Base-by-base conservation (phyloP, 2,888 invertebrate genomes). In the Diploptera punctata region DNA sequence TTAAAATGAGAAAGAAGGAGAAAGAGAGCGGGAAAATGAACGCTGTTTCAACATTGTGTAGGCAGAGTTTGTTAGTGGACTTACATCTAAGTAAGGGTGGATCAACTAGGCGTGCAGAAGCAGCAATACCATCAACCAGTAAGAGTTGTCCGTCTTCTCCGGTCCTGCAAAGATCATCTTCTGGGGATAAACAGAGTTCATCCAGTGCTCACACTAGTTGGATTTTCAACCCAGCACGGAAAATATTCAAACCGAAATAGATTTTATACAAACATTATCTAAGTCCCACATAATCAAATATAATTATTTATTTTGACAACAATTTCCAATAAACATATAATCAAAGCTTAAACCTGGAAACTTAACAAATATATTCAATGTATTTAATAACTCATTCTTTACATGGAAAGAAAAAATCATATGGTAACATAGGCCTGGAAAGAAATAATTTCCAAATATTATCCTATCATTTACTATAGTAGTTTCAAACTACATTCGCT, bases 1-100 rank as follows among this genome's bases (percentile, higher is more conserved):
- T 87, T 0, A 86, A 86, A 78, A 82, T 87, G 80, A 80, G 87
- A 74, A 82, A 81, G 67, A 83, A 81, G 68, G 81, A 84, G 2
- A 79, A 78, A 70, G 81, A 80, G 74, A 78, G 78, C 57, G 76
- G 77, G 33, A 85, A 83, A 78, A 84, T 86, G 78, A 89, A 89
- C 70, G 89, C 91, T 0, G 87, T 93, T 0, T 89, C 92, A 0
- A 86, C 88, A 1, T 84, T 93, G 3, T 93, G 93, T 77, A 85
- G 93, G 0, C 93, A 93, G 80, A 93, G 92, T 78, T 82, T 93
- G 3, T 83, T 93, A 3, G 91, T 93, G 13, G 88, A 89, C 78
- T 84, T 89, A 44, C 70, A 74, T 43, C 47, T 69, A 13, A 71
- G 68, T 21, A 60, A 69, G 5, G 62, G 68, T 3, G 70, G 47